Conservation (phyloP, 2,888 invertebrate genomes). For the Drosophila fungiperda region DNA sequence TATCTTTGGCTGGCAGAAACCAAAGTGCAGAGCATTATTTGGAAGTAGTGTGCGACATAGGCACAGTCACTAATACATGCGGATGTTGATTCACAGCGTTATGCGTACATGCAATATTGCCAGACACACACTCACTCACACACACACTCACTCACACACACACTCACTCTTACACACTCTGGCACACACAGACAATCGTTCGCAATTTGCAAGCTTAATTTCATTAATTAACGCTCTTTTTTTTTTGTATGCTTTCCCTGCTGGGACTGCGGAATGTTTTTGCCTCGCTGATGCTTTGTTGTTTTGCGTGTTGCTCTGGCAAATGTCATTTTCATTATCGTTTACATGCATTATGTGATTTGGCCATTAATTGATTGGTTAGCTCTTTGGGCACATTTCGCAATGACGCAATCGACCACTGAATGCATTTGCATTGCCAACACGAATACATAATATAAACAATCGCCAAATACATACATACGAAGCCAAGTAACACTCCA, state of each 20-base stretch:
- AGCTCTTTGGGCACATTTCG: conserved; percentile 34
- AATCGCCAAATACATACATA: not conserved
- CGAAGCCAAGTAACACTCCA: conserved; percentile 26
- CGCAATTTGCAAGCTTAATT: conserved; percentile 64
- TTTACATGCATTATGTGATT: conserved; percentile 80
- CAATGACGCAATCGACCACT: conserved; percentile 56
- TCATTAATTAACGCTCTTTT: conserved; percentile 69
- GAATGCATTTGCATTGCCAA: conserved; percentile 43
- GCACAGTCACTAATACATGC: not conserved
- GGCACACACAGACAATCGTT: conserved; percentile 4
- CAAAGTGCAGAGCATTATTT: conserved; percentile 12
- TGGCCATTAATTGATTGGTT: conserved; percentile 76
- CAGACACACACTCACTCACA: conserved; percentile 10
- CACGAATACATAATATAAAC: conserved; percentile 8
- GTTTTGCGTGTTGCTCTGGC: conserved; percentile 37
- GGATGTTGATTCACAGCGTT: not conserved
- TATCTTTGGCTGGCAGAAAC: conserved; percentile 44
- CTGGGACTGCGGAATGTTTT: conserved; percentile 32
- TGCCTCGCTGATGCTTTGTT: conserved; percentile 37
- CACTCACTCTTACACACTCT: conserved; percentile 13
- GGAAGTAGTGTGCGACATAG: not conserved
- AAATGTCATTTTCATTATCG: conserved; percentile 76
- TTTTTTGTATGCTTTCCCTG: conserved; percentile 14
- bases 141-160: conserved; percentile 3
- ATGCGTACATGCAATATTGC: not conserved